phyloP scores from a whole-genome alignment of 2,113 vertebrate genomes.

The Larimichthys polyactis region DNA sequence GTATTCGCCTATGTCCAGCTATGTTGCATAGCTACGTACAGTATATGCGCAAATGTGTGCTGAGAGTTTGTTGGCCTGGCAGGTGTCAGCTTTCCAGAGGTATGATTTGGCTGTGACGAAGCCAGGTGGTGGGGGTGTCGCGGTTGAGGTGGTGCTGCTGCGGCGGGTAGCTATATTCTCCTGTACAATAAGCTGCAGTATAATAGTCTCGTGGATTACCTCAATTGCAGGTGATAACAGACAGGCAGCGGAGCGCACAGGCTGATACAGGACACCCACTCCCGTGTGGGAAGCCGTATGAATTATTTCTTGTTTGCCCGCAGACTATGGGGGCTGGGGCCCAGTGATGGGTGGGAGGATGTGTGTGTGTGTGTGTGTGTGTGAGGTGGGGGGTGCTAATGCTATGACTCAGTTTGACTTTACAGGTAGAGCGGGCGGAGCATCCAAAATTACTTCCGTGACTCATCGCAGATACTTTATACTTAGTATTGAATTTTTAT shows the following conservation, averaged over 20 bases:
- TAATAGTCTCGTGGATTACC: conserved; percentile 89
- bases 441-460: conserved; percentile 51
- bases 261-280: conserved; percentile 89
- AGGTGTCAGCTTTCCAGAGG: conserved; percentile 85
- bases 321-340: conserved; percentile 77
- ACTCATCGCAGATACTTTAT: conserved; percentile 56
- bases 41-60: conserved; percentile 36
- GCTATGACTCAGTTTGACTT: conserved; percentile 53
- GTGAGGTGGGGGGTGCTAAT: neutral
- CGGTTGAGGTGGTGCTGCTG: conserved; percentile 43
- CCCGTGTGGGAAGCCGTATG: conserved; percentile 89
- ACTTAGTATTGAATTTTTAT: neutral
- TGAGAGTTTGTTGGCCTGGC: conserved; percentile 56
- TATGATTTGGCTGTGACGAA: conserved; percentile 74
- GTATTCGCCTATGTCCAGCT: neutral
- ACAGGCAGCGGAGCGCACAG: conserved; percentile 86
- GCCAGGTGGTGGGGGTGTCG: conserved; percentile 40
- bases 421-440: conserved; percentile 54
- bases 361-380: neutral
- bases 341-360: conserved; percentile 47
- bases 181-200: conserved; percentile 86
- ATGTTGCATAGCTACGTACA: neutral
- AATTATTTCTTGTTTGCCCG: conserved; percentile 90
- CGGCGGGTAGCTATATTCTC: conserved; percentile 83
- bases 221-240: conserved; percentile 93